Percentiles rank a stretch among this genome's conserved stretches.
phyloP scores from a whole-genome alignment of 2,888 invertebrate genomes.

The Stenodema calcarata region DNA sequence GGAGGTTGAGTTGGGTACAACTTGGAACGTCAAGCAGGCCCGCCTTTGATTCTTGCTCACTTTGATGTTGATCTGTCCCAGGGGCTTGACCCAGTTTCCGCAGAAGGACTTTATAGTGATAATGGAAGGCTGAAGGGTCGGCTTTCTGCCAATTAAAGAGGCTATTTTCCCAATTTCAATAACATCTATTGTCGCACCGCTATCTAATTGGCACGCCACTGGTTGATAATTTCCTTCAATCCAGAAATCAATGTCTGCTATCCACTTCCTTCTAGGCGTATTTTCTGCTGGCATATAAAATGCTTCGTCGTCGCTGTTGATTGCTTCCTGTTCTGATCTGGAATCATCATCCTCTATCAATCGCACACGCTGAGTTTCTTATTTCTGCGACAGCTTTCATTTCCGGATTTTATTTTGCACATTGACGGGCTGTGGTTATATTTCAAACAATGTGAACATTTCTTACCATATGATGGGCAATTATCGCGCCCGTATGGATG shows the following conservation, averaged over 20 bases:
- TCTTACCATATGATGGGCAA: not conserved
- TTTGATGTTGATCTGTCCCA: not conserved
- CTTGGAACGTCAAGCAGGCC: not conserved
- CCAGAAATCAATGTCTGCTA: not conserved
- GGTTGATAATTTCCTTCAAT: no score
- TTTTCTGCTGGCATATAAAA: not conserved
- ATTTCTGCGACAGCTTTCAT: not conserved
- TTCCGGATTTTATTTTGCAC: not conserved
- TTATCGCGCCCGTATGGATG: not conserved
- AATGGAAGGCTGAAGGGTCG: not conserved
- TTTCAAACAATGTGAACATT: not conserved
- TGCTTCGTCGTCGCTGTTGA: no score
- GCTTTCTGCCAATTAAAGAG: not conserved
- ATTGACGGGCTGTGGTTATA: not conserved
- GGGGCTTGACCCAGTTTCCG: not conserved
- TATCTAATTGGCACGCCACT: not conserved
- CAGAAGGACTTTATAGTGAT: not conserved
- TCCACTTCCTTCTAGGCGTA: not conserved
- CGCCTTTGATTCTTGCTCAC: not conserved
- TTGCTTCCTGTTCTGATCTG: no score
- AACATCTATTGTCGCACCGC: not conserved
- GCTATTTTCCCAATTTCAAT: not conserved
- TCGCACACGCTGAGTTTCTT: not conserved
- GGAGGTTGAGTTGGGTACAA: not conserved
- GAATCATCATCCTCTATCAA: not conserved